Evolutionary conservation across 2,888 invertebrate genomes (phyloP), one percentile per base, ranked within the genome.

Genomic region (Leucozona laternaria): DNA sequence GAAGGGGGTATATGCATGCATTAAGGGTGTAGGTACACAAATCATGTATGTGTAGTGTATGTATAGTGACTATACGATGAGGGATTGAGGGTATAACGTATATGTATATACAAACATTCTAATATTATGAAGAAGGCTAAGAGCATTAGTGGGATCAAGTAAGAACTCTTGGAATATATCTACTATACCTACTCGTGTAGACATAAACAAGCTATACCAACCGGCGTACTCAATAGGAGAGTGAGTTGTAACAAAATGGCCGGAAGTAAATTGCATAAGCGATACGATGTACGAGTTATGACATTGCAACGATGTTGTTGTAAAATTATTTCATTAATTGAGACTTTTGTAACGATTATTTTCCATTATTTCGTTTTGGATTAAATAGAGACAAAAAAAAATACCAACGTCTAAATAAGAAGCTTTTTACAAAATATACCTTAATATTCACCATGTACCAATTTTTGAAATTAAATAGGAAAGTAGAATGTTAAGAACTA

Each of bases 131-230:
- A 25, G 50, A 62, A 60, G 80, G 53, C 75, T 80, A 80, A 80
- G 80, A 75, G 73, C 73, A 58, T 80, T 80, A 73, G 48, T 17
- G 50, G 80, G 75, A 60, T 60, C 80, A 75, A 75, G 64, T 25
- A 70, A 10, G 58, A 31, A 53, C 68, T 68, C 58, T 58, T 66
- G 22, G 13, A 50, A 48, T n/a, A 48, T 31, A 31, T 48, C 34
- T 58, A 31, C 31, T 17, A 3, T 31, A 11, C 25, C 25, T 31
- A 11, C 25, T 50, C 22, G 13, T 53, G 20, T 10, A 17, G 55
- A 57, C 31, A n/a, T 17, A 57, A 57, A 57, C 57, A 57, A 57
- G 31, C 48, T 28, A 17, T 5, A 17, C 10, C 20, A 64, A 34
- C 64, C 28, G n/a, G n/a, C n/a, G 7, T 62, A 17, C 43, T 64